Percentiles rank a stretch among this genome's conserved stretches.
These are phyloP conservation scores for Nerophis ophidion DNA, from an alignment of 2,113 vertebrate species.

Conservation along the genomic window DNA sequence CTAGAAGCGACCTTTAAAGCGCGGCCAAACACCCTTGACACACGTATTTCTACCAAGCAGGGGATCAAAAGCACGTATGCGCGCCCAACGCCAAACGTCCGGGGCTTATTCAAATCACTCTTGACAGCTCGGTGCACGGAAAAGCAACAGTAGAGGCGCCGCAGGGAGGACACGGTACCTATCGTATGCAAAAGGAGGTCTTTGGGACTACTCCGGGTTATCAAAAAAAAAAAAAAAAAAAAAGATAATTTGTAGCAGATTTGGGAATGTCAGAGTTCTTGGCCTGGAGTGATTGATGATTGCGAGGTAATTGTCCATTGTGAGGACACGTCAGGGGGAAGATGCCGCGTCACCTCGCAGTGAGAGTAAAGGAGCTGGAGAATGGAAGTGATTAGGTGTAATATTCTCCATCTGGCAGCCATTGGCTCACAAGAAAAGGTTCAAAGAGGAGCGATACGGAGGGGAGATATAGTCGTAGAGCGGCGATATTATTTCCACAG, in stretches of 20 bases:
- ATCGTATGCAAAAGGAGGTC: constrained; percentile 19
- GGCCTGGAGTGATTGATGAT: constrained; percentile 58
- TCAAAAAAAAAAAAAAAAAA: constrained; percentile 28
- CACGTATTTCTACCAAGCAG: constrained; percentile 19
- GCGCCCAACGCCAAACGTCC: constrained; percentile 2
- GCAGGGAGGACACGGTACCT: constrained; percentile 7
- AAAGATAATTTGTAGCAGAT: constrained; percentile 53
- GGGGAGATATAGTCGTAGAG: constrained; percentile 39
- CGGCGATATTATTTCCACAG: constrained; percentile 61
- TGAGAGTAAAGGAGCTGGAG: constrained; percentile 53
- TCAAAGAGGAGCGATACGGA: constrained; percentile 56
- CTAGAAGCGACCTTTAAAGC: constrained; percentile 38
- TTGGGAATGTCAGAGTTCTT: constrained; percentile 34
- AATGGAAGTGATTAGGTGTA: constrained; percentile 73
- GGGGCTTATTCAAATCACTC: constrained; percentile 12
- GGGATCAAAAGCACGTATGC: constrained; percentile 33
- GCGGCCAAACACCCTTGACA: constrained; percentile 17
- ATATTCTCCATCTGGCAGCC: constrained; percentile 74
- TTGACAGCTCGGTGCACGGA: constrained; percentile 25
- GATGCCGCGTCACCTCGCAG: constrained; percentile 61
- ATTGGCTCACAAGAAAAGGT: constrained; percentile 63
- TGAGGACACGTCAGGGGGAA: constrained; percentile 50
- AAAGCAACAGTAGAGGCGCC: background rate
- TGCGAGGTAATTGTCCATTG: constrained; percentile 55
- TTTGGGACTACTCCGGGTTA: constrained; percentile 22